A percentile compares a stretch with the other conserved stretches of the same genome.
Evolutionary conservation across 2,113 vertebrate genomes (phyloP).

Genomic region (Ia io): DNA sequence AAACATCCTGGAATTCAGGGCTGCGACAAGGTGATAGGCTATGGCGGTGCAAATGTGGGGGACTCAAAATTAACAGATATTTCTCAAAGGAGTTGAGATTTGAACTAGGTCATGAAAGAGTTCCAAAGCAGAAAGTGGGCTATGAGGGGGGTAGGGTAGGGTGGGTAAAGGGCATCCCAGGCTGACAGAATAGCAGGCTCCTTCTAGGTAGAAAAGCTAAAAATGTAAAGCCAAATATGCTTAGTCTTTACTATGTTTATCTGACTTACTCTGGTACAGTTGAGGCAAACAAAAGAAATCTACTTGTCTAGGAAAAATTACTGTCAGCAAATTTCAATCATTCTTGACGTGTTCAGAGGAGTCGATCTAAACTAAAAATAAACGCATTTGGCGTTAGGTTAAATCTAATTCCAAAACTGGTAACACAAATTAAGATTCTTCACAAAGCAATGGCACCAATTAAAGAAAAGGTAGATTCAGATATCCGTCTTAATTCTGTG

Average conservation of each 20-base stretch:
- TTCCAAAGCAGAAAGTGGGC: conserved; percentile 34
- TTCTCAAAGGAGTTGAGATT: conserved; percentile 39
- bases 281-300: conserved; percentile 53
- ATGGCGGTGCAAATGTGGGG: neutral
- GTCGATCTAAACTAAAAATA: conserved; percentile 65
- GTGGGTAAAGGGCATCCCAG: conserved; percentile 11
- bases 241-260: conserved; percentile 55
- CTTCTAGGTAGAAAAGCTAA: conserved; percentile 30
- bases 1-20: neutral
- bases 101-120: conserved; percentile 51
- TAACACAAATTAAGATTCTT: conserved; percentile 44
- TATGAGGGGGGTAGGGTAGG: neutral
- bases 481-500: conserved; percentile 56
- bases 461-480: conserved; percentile 25
- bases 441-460: neutral
- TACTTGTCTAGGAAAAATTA: conserved; percentile 37
- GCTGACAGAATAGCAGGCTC: conserved; percentile 11
- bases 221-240: neutral
- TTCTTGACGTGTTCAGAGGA: conserved; percentile 47
- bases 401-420: conserved; percentile 42
- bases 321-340: conserved; percentile 60
- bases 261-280: conserved; percentile 36
- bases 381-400: conserved; percentile 26
- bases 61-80: conserved; percentile 21
- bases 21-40: neutral